Evolutionary conservation across 1,140 invertebrate genomes (phyloP).

Genomic region (Drosophila pallidifrons): DNA sequence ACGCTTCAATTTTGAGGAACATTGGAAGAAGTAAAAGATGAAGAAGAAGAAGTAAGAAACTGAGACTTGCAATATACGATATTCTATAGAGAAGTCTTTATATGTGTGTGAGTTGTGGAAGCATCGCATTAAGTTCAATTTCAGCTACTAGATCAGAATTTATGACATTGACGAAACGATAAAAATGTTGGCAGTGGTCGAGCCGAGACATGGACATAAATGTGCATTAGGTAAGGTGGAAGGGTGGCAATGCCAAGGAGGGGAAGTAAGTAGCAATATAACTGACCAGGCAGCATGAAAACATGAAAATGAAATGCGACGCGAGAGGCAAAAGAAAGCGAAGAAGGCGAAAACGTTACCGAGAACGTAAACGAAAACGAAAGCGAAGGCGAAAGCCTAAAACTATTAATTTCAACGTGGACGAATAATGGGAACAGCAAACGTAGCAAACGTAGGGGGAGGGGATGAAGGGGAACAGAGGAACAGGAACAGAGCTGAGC

Average conservation of each 20-base stretch:
- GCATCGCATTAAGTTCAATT: constrained; percentile 80
- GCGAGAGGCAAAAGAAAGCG: constrained; percentile 8
- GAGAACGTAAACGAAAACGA: neutral
- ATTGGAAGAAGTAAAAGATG: neutral
- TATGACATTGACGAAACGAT: constrained; percentile 83
- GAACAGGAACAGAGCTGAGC: neutral
- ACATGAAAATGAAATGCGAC: constrained; percentile 79
- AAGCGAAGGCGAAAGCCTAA: constrained; percentile 68
- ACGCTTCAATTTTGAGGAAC: no score
- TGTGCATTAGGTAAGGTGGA: constrained; percentile 68
- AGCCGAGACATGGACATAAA: constrained; percentile 60
- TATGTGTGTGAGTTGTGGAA: constrained; percentile 4
- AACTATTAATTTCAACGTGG: constrained; percentile 80
- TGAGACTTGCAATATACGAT: constrained; percentile 6
- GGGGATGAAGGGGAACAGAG: neutral
- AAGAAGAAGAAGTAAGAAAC: neutral
- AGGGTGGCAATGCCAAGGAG: constrained; percentile 12
- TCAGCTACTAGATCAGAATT: constrained; percentile 81
- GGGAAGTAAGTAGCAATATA: constrained; percentile 49
- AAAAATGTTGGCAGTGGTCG: constrained; percentile 72
- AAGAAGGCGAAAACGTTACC: no score
- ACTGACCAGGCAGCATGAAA: constrained; percentile 68
- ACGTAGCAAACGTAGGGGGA: neutral
- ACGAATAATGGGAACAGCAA: constrained; percentile 12
- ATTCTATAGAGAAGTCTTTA: neutral